Conservation (phyloP, 2,797 vertebrate genomes). For the Pipistrellus pipistrellus region DNA sequence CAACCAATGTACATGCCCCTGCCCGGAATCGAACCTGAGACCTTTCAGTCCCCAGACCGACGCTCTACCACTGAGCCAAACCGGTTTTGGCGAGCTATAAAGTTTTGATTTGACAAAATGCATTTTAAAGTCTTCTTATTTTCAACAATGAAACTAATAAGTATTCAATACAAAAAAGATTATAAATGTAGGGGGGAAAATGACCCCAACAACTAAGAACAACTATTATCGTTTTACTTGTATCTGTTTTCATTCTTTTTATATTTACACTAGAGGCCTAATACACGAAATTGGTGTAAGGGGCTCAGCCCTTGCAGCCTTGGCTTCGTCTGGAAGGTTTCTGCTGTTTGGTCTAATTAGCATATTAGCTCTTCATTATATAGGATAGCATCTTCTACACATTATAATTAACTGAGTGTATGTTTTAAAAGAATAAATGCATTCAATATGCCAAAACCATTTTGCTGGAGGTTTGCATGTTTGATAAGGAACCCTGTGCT, state of each 20-base stretch:
- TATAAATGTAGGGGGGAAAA: slow-evolving; percentile 25
- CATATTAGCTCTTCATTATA: too few species aligned
- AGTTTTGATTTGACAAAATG: slow-evolving; percentile 1
- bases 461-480: background rate
- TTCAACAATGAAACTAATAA: slow-evolving; percentile 15
- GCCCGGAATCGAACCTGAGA: too few species aligned
- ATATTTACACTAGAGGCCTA: background rate
- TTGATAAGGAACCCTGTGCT: background rate
- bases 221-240: background rate
- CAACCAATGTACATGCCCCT: too few species aligned
- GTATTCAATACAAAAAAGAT: background rate
- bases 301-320: too few species aligned
- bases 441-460: background rate
- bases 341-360: too few species aligned
- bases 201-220: background rate
- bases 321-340: too few species aligned
- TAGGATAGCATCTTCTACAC: background rate
- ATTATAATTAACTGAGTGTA: background rate
- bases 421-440: slow-evolving; percentile 34
- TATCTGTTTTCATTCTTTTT: slow-evolving; percentile 28
- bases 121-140: background rate
- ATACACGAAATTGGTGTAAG: too few species aligned
- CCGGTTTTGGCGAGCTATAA: background rate
- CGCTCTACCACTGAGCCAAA: too few species aligned
- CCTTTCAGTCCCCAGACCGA: too few species aligned